A percentile compares a stretch with the other conserved stretches of the same genome.
phyloP scores from a whole-genome alignment of 2,888 invertebrate species.

The Sericinus montela region DNA sequence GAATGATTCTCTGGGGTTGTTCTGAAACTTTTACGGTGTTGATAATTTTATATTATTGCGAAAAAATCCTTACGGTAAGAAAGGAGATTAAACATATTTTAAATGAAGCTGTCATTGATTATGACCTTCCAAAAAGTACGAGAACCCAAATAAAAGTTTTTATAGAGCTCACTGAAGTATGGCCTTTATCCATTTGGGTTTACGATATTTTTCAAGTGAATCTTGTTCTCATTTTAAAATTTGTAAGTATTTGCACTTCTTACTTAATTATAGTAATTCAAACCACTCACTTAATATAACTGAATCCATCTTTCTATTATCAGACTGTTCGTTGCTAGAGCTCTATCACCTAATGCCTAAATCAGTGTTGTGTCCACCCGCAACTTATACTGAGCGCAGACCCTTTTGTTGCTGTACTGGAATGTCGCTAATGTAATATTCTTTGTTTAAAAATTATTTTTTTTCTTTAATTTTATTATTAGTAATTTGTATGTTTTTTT shows the following conservation, averaged over 20 bases:
- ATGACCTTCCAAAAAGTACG: conserved; percentile 45
- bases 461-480: too few relatives aligned
- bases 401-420: too few relatives aligned
- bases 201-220: conserved; percentile 59
- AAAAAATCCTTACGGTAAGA: conserved; percentile 38
- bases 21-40: conserved; percentile 37
- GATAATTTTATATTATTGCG: conserved; percentile 44
- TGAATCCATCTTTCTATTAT: too few relatives aligned
- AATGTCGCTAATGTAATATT: too few relatives aligned
- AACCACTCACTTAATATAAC: conserved; percentile 46
- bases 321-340: too few relatives aligned
- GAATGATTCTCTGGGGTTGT: conserved; percentile 41
- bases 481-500: too few relatives aligned
- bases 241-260: conserved; percentile 56
- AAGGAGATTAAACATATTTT: conserved; percentile 44
- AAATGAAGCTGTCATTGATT: conserved; percentile 55
- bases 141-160: conserved; percentile 55
- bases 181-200: conserved; percentile 35
- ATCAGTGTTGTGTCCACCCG: too few relatives aligned
- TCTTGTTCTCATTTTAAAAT: conserved; percentile 54
- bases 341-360: too few relatives aligned
- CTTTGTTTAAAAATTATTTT: too few relatives aligned
- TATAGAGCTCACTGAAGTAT: conserved; percentile 52
- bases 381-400: too few relatives aligned
- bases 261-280: conserved; percentile 62